Evolutionary conservation across 1,140 invertebrate genomes (phyloP).

Genomic region (Drosophila nigromelanica): DNA sequence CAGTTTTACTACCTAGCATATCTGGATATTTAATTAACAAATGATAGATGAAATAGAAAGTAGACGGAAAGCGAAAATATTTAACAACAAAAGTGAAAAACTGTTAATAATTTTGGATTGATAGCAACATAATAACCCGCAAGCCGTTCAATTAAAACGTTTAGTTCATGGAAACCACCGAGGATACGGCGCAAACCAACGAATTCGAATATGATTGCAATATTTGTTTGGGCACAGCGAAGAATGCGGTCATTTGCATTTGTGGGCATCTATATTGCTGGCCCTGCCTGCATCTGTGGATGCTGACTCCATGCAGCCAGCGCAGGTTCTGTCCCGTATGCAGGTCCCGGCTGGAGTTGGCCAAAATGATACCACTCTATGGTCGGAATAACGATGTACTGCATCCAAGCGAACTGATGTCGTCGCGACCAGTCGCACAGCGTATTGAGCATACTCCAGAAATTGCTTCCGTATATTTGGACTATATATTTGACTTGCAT

Average conservation of each 20-base stretch:
- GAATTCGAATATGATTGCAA: slow-evolving; percentile 1
- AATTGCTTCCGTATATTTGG: not conserved
- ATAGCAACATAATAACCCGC: no score
- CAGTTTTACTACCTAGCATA: not conserved
- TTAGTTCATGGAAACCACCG: not conserved
- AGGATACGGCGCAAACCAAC: not conserved
- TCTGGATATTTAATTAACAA: no score
- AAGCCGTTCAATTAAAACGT: not conserved
- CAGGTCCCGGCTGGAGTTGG: not conserved
- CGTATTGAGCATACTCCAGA: not conserved
- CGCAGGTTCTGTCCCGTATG: slow-evolving; percentile 1
- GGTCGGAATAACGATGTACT: not conserved
- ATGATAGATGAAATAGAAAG: no score
- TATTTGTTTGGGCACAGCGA: not conserved
- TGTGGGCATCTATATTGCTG: slow-evolving; percentile 17
- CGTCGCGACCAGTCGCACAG: not conserved
- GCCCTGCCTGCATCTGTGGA: slow-evolving; percentile 6
- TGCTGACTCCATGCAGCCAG: not conserved
- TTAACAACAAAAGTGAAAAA: not conserved
- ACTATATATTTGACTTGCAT: not conserved
- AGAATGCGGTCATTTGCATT: slow-evolving; percentile 1
- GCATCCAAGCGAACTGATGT: not conserved
- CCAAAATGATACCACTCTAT: slow-evolving; percentile 1
- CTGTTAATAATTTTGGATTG: not conserved
- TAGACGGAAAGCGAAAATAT: no score